phyloP scores from a whole-genome alignment of 2,888 invertebrate genomes.

The Eulithis testata region DNA sequence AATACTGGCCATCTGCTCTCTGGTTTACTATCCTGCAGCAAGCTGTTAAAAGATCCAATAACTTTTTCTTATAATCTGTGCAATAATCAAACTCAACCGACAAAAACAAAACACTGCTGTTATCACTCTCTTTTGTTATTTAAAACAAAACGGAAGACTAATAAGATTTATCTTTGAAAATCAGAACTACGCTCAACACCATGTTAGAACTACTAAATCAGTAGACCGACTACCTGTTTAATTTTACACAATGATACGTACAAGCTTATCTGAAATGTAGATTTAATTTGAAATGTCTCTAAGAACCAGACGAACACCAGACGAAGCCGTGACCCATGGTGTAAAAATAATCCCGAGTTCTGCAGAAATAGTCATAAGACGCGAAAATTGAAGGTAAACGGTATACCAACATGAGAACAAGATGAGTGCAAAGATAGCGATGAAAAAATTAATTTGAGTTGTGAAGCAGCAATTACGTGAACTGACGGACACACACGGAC shows the following conservation, averaged over 20 bases:
- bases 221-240: slow-evolving; percentile 9
- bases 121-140: slow-evolving; percentile 14
- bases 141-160: slow-evolving; percentile 1
- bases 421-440: slow-evolving; percentile 53
- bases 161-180: slow-evolving; percentile 8
- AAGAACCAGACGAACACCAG: slow-evolving; percentile 32
- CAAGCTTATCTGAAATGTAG: slow-evolving; percentile 18
- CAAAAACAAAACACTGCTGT: slow-evolving; percentile 3
- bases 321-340: slow-evolving; percentile 38
- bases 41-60: slow-evolving; percentile 7
- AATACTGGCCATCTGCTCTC: slow-evolving; percentile 27
- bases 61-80: slow-evolving; percentile 11
- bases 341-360: slow-evolving; percentile 31
- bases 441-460: slow-evolving; percentile 53
- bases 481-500: slow-evolving; percentile 25
- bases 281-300: slow-evolving; percentile 15
- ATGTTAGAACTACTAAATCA: slow-evolving; percentile 16
- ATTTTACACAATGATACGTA: slow-evolving; percentile 16
- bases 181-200: slow-evolving; percentile 18
- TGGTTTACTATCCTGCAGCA: slow-evolving; percentile 11
- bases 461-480: slow-evolving; percentile 40
- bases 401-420: slow-evolving; percentile 45
- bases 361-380: slow-evolving; percentile 32
- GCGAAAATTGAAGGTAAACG: slow-evolving; percentile 34
- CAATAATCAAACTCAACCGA: slow-evolving; percentile 2